Percentiles rank a stretch among this genome's conserved stretches.
phyloP scores from a whole-genome alignment of 2,113 vertebrate species.

The Nyctereutes procyonoides region DNA sequence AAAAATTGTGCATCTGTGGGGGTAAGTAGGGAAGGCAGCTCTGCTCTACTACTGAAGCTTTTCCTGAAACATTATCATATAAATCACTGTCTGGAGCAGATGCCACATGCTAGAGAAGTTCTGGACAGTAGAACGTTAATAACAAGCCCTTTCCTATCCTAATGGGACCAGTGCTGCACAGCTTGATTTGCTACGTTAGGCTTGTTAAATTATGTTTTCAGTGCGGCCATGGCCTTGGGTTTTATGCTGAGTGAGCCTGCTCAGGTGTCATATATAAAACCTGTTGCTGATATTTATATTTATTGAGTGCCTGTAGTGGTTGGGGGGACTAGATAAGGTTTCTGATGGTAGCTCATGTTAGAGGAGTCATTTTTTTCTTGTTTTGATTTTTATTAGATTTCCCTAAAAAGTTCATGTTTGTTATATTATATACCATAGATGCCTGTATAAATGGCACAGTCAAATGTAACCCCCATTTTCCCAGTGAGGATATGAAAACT shows the following conservation, averaged over 20 bases:
- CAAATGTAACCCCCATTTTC: background rate
- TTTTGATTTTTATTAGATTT: constrained; percentile 4
- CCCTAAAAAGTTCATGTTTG: background rate
- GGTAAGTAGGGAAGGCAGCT: background rate
- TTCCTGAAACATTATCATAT: background rate
- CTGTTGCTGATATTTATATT: constrained; percentile 45
- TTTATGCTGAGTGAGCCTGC: background rate
- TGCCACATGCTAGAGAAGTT: background rate
- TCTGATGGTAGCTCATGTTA: constrained; percentile 22
- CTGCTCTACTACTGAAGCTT: background rate
- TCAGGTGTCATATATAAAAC: constrained; percentile 11
- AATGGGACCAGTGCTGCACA: no score
- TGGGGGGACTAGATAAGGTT: constrained; percentile 10
- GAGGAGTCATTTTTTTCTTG: constrained; percentile 29
- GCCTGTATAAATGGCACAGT: background rate
- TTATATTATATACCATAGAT: background rate
- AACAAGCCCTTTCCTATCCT: background rate
- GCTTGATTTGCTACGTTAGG: background rate
- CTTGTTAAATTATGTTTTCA: constrained; percentile 24
- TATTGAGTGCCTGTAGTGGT: background rate
- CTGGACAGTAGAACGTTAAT: background rate
- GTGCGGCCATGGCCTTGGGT: background rate
- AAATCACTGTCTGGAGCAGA: background rate
- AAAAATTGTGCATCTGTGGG: background rate
- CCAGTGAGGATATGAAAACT: background rate